Conservation (phyloP, 2,888 invertebrate species). For the Ochlodes sylvanus region DNA sequence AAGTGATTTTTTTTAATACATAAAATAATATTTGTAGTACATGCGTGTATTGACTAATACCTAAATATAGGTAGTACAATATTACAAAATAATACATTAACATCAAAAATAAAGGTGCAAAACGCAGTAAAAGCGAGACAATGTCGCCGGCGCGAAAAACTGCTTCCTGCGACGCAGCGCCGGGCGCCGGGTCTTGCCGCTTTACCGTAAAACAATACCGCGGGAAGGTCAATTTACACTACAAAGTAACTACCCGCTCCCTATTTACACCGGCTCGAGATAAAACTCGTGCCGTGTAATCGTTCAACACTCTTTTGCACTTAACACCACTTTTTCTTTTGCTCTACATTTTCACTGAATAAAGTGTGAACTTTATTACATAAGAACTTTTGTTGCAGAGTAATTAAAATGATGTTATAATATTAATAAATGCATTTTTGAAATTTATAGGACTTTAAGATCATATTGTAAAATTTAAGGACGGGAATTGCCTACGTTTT, state of each 20-base stretch:
- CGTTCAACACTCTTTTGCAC: not conserved
- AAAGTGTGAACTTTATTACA: no score
- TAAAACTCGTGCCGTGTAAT: conserved; percentile 7
- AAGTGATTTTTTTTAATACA: no score
- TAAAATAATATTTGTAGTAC: no score
- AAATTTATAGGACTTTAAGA: no score
- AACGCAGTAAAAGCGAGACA: not conserved
- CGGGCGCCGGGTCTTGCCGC: no score
- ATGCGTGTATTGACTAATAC: no score
- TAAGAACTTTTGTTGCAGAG: no score
- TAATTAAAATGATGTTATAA: no score
- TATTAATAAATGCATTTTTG: no score
- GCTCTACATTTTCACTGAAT: not conserved
- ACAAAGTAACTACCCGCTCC: conserved; percentile 8
- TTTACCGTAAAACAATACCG: conserved; percentile 9
- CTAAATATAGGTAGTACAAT: no score
- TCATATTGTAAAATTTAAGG: no score
- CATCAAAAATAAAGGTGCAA: conserved; percentile 6
- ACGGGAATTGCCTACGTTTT: no score
- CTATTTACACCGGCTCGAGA: conserved; percentile 6
- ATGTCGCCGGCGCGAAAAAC: conserved; percentile 1
- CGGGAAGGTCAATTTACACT: conserved; percentile 26
- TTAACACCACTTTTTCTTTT: not conserved
- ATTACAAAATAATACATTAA: not conserved
- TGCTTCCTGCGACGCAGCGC: not conserved